Evolutionary conservation across 2,113 vertebrate species (phyloP).

Genomic region (Onychorhynchus coronatus): DNA sequence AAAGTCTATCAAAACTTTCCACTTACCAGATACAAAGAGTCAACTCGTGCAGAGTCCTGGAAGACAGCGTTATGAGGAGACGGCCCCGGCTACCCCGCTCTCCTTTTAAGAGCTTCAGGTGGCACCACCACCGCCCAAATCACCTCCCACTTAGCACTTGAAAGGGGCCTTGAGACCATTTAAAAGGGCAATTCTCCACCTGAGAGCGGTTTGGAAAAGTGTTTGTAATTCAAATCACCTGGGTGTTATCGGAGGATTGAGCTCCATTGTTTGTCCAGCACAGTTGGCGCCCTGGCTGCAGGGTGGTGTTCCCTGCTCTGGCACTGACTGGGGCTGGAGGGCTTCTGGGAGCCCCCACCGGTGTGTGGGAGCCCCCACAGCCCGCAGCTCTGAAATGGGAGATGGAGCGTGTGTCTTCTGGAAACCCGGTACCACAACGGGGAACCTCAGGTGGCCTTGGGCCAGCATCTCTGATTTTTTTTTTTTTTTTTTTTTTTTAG

Average conservation of each 20-base stretch:
- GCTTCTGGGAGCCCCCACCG: neutral
- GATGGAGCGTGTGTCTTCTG: accelerated
- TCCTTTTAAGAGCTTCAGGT: no score
- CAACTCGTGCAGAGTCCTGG: accelerated
- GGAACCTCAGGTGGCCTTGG: no score
- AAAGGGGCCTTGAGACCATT: accelerated
- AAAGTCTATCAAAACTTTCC: accelerated
- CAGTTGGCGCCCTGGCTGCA: no score
- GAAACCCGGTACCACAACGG: accelerated
- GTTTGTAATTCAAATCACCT: accelerated
- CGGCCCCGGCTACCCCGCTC: accelerated
- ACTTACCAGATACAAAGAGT: accelerated
- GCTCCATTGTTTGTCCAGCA: accelerated
- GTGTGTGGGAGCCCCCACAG: accelerated
- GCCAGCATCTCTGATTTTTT: accelerated
- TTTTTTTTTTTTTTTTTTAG: neutral
- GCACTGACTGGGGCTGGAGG: no score
- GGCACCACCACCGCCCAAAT: no score
- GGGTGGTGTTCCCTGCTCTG: accelerated
- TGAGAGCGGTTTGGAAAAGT: accelerated
- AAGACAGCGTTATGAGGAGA: accelerated
- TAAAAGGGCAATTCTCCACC: accelerated
- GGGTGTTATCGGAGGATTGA: neutral
- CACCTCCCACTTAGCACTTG: neutral
- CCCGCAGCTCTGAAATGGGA: neutral